Percentiles rank a stretch among this genome's conserved stretches.
Conservation (phyloP, 2,888 invertebrate genomes). For the Scaptomyza caliginosa region DNA sequence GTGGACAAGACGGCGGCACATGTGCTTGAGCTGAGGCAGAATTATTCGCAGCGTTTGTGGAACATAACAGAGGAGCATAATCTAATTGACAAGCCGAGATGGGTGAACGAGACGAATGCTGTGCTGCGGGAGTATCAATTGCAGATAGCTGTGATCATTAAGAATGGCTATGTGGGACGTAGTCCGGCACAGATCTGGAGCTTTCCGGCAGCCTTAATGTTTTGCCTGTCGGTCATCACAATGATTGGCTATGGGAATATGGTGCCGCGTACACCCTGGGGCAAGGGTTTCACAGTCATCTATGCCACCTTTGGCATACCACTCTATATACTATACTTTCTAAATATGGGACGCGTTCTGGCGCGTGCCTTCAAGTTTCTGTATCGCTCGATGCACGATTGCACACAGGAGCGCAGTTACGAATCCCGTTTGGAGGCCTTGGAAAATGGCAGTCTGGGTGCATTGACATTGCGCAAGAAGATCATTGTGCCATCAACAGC, state of each 20-base stretch:
- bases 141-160: conserved; percentile 87
- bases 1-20: conserved; percentile 85
- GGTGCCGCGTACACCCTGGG: conserved; percentile 92
- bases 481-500: conserved; percentile 95
- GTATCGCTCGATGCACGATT: conserved; percentile 90
- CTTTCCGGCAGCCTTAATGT: conserved; percentile 95
- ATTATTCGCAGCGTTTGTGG: conserved; percentile 89
- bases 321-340: conserved; percentile 93
- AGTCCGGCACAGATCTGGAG: conserved; percentile 91
- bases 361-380: conserved; percentile 92
- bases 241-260: conserved; percentile 97
- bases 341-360: conserved; percentile 94
- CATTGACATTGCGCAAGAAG: conserved; percentile 85
- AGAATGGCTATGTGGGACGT: conserved; percentile 89
- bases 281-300: conserved; percentile 92
- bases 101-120: conserved; percentile 86
- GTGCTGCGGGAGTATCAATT: conserved; percentile 88
- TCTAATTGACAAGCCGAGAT: conserved; percentile 88
- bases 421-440: conserved; percentile 78
- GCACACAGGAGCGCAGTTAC: conserved; percentile 85
- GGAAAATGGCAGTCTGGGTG: conserved; percentile 67
- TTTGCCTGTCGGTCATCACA: conserved; percentile 93
- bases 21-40: conserved; percentile 85
- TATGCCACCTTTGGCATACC: conserved; percentile 96
- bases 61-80: conserved; percentile 88